Evolutionary conservation across 2,888 invertebrate genomes (phyloP), one percentile per base, ranked within the genome.

Genomic region (Hesperia comma): DNA sequence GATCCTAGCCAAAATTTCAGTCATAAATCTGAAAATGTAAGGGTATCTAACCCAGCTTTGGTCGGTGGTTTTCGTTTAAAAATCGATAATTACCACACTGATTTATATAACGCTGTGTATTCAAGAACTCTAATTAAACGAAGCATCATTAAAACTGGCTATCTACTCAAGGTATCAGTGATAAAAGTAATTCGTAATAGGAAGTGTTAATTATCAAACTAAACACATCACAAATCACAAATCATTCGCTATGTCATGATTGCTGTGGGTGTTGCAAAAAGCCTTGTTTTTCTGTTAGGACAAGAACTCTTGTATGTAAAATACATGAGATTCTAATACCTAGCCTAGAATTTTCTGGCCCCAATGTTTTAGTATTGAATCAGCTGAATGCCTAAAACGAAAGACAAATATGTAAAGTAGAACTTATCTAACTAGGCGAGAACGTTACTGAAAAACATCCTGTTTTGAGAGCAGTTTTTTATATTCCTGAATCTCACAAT

Each of bases 1-100:
- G 85, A 80, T 40, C 46, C 64, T 73, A 66, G 77, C 79, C 83
- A 81, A 71, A 68, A 72, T 56, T 69, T 71, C 61, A 68, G 70
- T 21, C 46, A 37, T 68, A 61, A 69, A 61, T 61, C 68, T 46
- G 46, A 46, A 68, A 58, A 41, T 46, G 51, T 40, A 32, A 58
- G 41, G 15, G n/a, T 6, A 33, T 33, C 33, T 33, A 54, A 32
- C 4, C 33, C 15, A 15, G 6, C 6, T 51, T 14, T 26, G 51
- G 51, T 51, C 21, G 6, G 2, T 14, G 12, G 26, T 51, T 8
- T 51, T 51, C 17, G 17, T 49, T 49, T 49, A 26, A 51, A 51
- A 26, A 26, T 12, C 10, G 10, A 49, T 19, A 49, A 19, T 49
- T 19, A 49, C 49, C 10, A 5, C 7, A 8, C 43, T 4, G 15